Evolutionary conservation across 2,888 invertebrate genomes (phyloP), one percentile per base, ranked within the genome.

Genomic region (Athalia circularis): DNA sequence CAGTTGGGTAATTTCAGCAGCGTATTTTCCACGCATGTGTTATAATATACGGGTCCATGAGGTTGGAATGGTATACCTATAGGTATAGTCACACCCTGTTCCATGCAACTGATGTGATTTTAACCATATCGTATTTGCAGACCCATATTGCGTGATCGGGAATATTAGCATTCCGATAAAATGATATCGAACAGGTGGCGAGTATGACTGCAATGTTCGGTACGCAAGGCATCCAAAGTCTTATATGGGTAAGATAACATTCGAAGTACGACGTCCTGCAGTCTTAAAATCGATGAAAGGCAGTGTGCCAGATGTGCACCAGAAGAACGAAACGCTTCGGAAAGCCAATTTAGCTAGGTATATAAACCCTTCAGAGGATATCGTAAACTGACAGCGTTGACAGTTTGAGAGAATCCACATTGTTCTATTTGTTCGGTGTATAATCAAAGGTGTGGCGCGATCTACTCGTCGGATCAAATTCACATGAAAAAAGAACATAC

Each of bases 231-330:
- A 52, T 68, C 43, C 29, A 43, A 29, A 68, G 54, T 68, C 29
- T 68, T 54, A 54, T 54, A 54, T n/a, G 68, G 68, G 15, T 52
- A 54, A 29, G 68, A 54, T 68, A 54, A 54, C 54, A 52, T 68
- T 68, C 68, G 29, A 9, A 54, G 68, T 5, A 7, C 43, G 54
- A 8, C 50, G 50, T n/a, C 54, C 6, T 68, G 54, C 68, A 54
- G 68, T 47, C 29, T 11, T 29, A 68, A 57, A 57, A 72, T 72
- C 72, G 72, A 72, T 72, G 47, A 13, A 59, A 57, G n/a, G 52
- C 45, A 72, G 13, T 57, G 45, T 57, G 59, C 72, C 72, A 72
- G 72, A 72, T 72, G 59, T 72, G 43, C 47, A 72, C 59, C 29
- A 29, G 29, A 15, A 15, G 47, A 59, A 47, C 57, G 13, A 47